Evolutionary conservation across 2,113 vertebrate genomes (phyloP).

Genomic region (Hippocampus abdominalis): DNA sequence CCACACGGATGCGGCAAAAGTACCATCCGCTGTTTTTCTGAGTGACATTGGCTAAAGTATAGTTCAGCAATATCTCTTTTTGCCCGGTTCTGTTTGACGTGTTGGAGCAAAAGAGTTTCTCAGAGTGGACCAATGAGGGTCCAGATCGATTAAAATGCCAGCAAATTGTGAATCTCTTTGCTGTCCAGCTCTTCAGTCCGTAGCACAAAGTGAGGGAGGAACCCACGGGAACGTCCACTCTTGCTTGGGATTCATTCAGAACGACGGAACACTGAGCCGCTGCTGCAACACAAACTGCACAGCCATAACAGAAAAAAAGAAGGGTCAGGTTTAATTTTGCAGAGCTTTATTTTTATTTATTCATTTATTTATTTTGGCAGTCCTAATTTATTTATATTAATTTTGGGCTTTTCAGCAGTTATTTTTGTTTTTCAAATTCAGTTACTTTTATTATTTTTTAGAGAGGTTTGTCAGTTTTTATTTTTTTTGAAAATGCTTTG

Average conservation of each 20-base stretch:
- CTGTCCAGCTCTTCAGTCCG: accelerated
- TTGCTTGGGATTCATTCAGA: not conserved
- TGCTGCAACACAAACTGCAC: constrained; percentile 6
- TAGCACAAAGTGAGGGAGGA: constrained; percentile 40
- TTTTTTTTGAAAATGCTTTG: too few relatives aligned
- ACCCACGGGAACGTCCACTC: not conserved
- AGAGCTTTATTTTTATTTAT: not conserved
- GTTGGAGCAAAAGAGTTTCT: accelerated
- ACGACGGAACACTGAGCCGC: not conserved
- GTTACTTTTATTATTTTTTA: too few relatives aligned
- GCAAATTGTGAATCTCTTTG: accelerated
- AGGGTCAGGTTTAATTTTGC: not conserved
- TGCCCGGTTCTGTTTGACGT: too few relatives aligned
- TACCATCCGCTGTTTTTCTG: accelerated
- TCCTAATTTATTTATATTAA: not conserved
- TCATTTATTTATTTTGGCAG: too few relatives aligned
- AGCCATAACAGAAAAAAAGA: not conserved
- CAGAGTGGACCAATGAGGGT: accelerated
- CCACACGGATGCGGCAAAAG: not conserved
- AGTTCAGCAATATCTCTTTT: accelerated
- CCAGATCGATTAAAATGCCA: constrained; percentile 30
- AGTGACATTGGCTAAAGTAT: constrained; percentile 16
- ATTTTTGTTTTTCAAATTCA: too few relatives aligned
- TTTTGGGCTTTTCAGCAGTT: too few relatives aligned
- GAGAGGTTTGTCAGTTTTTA: too few relatives aligned